These are phyloP conservation scores for Galago senegalensis DNA, from an alignment of 2,797 vertebrate genomes.

Conservation along the genomic window DNA sequence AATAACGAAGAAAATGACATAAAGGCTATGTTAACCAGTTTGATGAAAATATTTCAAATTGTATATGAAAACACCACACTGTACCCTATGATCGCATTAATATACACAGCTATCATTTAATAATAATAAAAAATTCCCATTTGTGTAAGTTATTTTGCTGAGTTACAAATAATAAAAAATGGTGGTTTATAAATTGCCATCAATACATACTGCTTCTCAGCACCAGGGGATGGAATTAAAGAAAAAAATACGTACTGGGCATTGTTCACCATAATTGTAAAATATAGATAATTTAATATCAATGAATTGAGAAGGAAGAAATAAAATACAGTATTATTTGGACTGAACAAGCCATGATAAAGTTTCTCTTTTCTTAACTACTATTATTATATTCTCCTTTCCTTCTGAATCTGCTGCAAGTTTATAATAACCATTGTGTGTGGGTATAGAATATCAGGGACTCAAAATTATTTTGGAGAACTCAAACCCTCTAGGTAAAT, in stretches of 20 bases:
- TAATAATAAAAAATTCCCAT: neutral
- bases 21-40: too few relatives aligned
- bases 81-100: too few relatives aligned
- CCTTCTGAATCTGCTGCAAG: slow-evolving; percentile 23
- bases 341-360: slow-evolving; percentile 3
- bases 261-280: neutral
- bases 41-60: too few relatives aligned
- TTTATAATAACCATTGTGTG: neutral
- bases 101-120: too few relatives aligned
- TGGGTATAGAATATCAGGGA: neutral
- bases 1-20: too few relatives aligned
- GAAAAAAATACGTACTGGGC: neutral
- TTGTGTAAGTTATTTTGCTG: slow-evolving; percentile 23
- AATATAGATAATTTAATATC: neutral
- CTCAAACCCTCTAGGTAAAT: neutral
- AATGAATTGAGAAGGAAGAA: slow-evolving; percentile 21
- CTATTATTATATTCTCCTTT: neutral
- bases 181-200: neutral
- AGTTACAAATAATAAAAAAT: slow-evolving; percentile 23
- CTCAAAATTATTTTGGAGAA: neutral
- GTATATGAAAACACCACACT: too few relatives aligned
- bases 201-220: neutral
- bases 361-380: neutral
- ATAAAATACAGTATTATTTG: neutral
- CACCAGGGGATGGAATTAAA: neutral